Evolutionary conservation across 2,113 vertebrate species (phyloP).

Genomic region (Cottus gobio): DNA sequence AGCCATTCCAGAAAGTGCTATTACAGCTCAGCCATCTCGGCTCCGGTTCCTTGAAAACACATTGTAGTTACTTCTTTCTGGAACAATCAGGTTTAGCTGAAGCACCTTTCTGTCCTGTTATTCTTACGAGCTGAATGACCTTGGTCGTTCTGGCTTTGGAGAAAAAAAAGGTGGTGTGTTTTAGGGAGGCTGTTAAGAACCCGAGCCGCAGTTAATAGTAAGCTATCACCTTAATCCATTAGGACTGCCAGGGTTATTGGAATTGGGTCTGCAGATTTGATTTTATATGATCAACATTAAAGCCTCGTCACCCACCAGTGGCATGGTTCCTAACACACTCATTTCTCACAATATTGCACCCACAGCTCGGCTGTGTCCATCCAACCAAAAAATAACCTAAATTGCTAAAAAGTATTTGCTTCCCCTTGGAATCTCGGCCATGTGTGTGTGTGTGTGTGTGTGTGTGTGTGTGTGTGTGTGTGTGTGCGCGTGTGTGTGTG

Average conservation of each 20-base stretch:
- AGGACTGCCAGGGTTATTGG: conserved; percentile 52
- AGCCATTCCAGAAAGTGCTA: not conserved
- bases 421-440: conserved; percentile 22
- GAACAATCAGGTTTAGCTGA: not conserved
- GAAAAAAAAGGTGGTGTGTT: conserved; percentile 23
- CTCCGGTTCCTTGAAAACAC: conserved; percentile 11
- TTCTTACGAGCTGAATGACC: conserved; percentile 53
- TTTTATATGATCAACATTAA: conserved; percentile 70
- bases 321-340: conserved; percentile 44
- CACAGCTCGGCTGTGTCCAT: conserved; percentile 38
- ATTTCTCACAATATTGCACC: conserved; percentile 49
- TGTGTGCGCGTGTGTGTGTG: conserved; percentile 5
- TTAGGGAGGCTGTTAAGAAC: conserved; percentile 51
- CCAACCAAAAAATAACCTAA: conserved; percentile 55
- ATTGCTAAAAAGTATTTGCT: conserved; percentile 47
- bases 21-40: conserved; percentile 12
- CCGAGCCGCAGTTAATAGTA: conserved; percentile 49
- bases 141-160: conserved; percentile 29
- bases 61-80: not conserved
- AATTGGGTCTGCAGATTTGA: conserved; percentile 63
- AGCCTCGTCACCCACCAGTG: conserved; percentile 46
- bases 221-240: conserved; percentile 67
- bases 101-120: not conserved
- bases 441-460: conserved; percentile 5
- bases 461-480: conserved; percentile 23